Evolutionary conservation across 2,888 invertebrate species (phyloP), one percentile per base, ranked within the genome.

Genomic region (Chymomyza procnemis): DNA sequence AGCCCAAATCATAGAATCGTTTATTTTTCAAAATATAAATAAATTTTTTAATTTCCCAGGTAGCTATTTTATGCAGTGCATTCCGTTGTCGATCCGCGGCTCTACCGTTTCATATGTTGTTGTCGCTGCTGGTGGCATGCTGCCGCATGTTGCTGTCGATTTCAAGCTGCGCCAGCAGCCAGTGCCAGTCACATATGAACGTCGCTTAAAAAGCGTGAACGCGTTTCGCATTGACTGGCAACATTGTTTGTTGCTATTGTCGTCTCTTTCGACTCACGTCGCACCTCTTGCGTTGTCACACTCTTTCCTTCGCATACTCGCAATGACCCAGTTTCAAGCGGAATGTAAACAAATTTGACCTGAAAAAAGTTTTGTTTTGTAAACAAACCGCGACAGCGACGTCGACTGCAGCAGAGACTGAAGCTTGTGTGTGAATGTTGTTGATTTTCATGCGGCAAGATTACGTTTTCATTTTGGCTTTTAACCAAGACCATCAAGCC

Each of bases 311-410:
- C 26, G 26, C 6, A 26, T 8, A 5, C 79, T 88, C 80, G 76
- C 88, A 88, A 88, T 88, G 88, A 88, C 89, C 89, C 76, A 88
- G 86, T 88, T 88, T 81, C 78, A 79, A 79, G 83, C 79, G 82
- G 86, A 84, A 88, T 88, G 89, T 88, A 88, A 89, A 88, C 88
- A 89, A 89, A 88, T 88, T 88, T 89, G 89, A 88, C 88, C 88
- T 88, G 88, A 80, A 89, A 88, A 81, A 69, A 75, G 75, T 72
- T 78, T 79, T 85, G 83, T 78, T 85, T 85, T 85, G 82, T 85
- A 88, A 88, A 87, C 88, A 88, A 86, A 80, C 78, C 80, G 76
- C 76, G 71, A 54, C 71, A 18, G 59, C 68, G 77, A 72, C 78
- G 61, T 65, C 64, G 65, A 52, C 76, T 16, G 61, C 76, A 76